phyloP scores from a whole-genome alignment of 1,140 invertebrate genomes.

The Ceratina australensis region DNA sequence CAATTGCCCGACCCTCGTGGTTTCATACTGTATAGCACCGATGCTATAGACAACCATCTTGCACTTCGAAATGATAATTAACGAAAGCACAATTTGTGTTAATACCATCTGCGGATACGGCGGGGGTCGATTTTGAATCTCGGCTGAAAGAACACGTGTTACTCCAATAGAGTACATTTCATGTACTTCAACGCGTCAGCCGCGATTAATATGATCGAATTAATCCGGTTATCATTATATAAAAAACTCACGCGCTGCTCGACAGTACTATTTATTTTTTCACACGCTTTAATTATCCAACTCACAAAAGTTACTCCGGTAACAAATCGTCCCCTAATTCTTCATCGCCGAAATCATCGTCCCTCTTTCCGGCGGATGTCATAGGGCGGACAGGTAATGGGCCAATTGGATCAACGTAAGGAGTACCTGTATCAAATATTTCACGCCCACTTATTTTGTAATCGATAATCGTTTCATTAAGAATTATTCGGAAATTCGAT shows the following conservation, averaged over 20 bases:
- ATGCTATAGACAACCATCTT: constrained; percentile 27
- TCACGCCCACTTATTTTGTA: constrained; percentile 29
- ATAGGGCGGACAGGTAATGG: constrained; percentile 87
- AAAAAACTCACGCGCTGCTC: too few species aligned
- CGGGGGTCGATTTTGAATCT: background rate
- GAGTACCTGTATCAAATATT: constrained; percentile 79
- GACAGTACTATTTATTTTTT: too few species aligned
- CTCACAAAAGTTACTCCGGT: constrained; percentile 82
- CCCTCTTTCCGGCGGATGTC: constrained; percentile 85
- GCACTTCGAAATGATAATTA: constrained; percentile 36
- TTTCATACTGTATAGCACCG: constrained; percentile 36
- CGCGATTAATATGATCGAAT: too few species aligned
- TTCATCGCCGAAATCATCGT: constrained; percentile 90
- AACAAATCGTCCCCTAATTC: constrained; percentile 90
- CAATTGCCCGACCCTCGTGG: constrained; percentile 55
- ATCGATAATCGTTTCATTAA: background rate
- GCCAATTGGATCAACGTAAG: constrained; percentile 88
- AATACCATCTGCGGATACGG: background rate
- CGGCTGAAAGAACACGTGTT: background rate
- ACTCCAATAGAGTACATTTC: too few species aligned
- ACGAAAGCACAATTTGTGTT: constrained; percentile 6
- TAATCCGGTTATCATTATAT: too few species aligned
- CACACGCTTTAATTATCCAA: background rate
- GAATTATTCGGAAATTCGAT: background rate
- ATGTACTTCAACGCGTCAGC: too few species aligned